These are phyloP conservation scores for Melanogrammus aeglefinus DNA, from an alignment of 2,797 vertebrate genomes.

Conservation along the genomic window DNA sequence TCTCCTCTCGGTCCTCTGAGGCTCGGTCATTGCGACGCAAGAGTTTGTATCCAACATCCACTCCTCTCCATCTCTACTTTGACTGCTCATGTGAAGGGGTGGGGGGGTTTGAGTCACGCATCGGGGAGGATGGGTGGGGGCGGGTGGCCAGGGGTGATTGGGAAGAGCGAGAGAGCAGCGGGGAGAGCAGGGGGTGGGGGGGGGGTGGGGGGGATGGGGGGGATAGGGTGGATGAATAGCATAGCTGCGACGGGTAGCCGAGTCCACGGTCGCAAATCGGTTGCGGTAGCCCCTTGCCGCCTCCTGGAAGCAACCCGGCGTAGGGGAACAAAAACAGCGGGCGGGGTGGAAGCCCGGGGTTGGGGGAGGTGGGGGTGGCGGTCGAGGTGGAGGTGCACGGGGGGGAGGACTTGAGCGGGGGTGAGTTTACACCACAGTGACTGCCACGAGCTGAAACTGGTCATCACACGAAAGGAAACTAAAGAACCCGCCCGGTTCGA, in stretches of 20 bases:
- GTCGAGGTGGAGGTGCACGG: not conserved
- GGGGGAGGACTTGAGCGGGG: not conserved
- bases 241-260: slow-evolving; percentile 18
- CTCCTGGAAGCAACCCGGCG: too few relatives aligned
- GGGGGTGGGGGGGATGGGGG: slow-evolving; percentile 39
- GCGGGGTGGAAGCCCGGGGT: slow-evolving; percentile 31
- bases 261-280: too few relatives aligned
- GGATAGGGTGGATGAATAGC: slow-evolving; percentile 49
- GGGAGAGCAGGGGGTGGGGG: too few relatives aligned
- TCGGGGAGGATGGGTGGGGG: slow-evolving; percentile 15
- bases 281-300: too few relatives aligned
- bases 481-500: not conserved
- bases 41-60: slow-evolving; percentile 18
- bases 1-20: slow-evolving; percentile 16
- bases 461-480: not conserved
- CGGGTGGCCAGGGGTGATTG: slow-evolving; percentile 18
- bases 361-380: too few relatives aligned
- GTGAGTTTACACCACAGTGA: not conserved
- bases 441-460: slow-evolving; percentile 1
- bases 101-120: not conserved
- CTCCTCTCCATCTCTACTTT: slow-evolving; percentile 41
- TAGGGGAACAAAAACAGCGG: not conserved
- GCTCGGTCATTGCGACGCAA: not conserved
- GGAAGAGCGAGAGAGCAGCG: slow-evolving; percentile 57
- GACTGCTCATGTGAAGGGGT: slow-evolving; percentile 6